Evolutionary conservation across 2,888 invertebrate species (phyloP), one percentile per base, ranked within the genome.

Genomic region (Kryphioiulus occultus): DNA sequence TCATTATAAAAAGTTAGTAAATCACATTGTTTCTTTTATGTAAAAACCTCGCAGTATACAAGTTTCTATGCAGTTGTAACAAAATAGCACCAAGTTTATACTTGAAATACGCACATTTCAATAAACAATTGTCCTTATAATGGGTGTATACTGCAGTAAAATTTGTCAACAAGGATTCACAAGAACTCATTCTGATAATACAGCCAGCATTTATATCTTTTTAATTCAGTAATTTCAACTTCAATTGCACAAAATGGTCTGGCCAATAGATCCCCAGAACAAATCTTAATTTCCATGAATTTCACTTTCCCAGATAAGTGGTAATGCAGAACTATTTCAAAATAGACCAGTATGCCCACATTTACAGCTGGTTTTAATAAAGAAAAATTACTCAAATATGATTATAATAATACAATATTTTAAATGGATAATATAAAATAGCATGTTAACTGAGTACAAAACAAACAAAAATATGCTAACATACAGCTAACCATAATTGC

Each of bases 131-230:
- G 44, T 9, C 44, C 12, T 12, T 44, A 44, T 12, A 44, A 44
- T 4, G 10, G 44, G 10, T 35, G 7, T 44, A 44, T 44, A 15
- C n/a, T n/a, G 44, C 15, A 12, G n/a, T n/a, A n/a, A n/a, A n/a
- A n/a, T n/a, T n/a, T n/a, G n/a, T n/a, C n/a, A n/a, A 12, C 10
- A 12, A 47, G 17, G 17, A 12, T 47, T 47, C 47, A 30, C 15
- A 78, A 17, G 30, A 78, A 78, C 78, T 26, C 26, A 32, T 30
- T 30, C 15, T 30, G 4, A 30, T 15, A 78, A 32, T 78, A 30
- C 30, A 26, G 78, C 78, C 78, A 78, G 78, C 68, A 78, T 78
- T 78, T 78, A 78, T 78, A 68, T 68, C 47, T 78, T 78, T 78
- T 78, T 78, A 78, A 78, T 78, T 78, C 78, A 26, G 78, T 78